These are phyloP conservation scores for Aldrovandia affinis DNA, from an alignment of 2,797 vertebrate genomes.

Conservation along the genomic window DNA sequence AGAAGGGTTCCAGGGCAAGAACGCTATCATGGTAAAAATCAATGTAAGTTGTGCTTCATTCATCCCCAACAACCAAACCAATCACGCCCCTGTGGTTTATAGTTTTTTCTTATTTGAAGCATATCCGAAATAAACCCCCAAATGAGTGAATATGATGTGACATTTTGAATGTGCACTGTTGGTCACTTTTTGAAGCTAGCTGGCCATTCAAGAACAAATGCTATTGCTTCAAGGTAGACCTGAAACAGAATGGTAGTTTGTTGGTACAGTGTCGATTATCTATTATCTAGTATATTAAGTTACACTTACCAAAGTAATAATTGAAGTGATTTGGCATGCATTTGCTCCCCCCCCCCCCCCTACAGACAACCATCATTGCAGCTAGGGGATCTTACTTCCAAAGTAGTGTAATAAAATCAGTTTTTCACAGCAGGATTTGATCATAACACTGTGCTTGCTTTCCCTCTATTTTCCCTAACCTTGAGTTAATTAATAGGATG, in stretches of 20 bases:
- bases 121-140: neutral
- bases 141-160: neutral
- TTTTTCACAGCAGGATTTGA: neutral
- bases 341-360: no score
- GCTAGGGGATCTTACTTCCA: neutral
- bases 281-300: no score
- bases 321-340: no score
- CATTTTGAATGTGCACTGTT: neutral
- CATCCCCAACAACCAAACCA: neutral
- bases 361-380: no score
- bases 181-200: no score
- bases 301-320: no score
- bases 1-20: constrained; percentile 70
- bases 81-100: neutral
- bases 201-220: no score
- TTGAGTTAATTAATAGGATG: neutral
- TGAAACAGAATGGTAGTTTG: no score
- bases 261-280: no score
- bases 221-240: no score
- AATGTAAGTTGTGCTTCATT: constrained; percentile 55
- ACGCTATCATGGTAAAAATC: constrained; percentile 70
- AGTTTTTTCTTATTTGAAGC: neutral
- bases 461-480: neutral
- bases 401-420: neutral
- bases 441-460: neutral